Conservation (phyloP, 2,888 invertebrate genomes). For the Tachina lurida region DNA sequence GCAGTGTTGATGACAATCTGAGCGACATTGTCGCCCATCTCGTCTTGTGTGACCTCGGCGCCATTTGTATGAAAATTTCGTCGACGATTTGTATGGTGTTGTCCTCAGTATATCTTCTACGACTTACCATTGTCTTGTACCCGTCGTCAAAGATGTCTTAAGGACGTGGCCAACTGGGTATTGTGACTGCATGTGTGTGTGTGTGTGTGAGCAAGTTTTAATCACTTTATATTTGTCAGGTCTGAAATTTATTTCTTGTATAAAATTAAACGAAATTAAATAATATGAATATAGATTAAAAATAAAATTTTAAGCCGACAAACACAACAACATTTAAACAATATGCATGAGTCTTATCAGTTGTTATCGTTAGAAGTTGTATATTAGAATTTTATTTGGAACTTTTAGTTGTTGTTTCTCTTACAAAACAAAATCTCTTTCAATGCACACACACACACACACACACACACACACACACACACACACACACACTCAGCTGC, state of each 20-base stretch:
- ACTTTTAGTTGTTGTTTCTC: conserved; percentile 16
- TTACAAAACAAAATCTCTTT: background rate
- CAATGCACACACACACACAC: background rate
- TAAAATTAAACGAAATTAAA: conserved; percentile 23
- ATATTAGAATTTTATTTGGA: conserved; percentile 25
- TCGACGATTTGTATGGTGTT: too few relatives aligned
- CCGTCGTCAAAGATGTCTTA: too few relatives aligned
- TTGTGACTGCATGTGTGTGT: background rate
- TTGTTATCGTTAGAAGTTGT: conserved; percentile 52
- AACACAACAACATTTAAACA: background rate
- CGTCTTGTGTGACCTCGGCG: too few relatives aligned
- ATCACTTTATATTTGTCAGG: background rate
- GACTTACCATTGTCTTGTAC: too few relatives aligned
- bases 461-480: too few relatives aligned
- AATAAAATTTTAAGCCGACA: background rate
- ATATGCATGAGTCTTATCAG: conserved; percentile 52
- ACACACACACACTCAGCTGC: too few relatives aligned
- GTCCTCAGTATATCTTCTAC: too few relatives aligned
- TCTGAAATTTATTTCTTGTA: background rate
- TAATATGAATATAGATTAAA: conserved; percentile 40
- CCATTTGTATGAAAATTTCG: too few relatives aligned
- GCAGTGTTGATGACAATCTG: too few relatives aligned
- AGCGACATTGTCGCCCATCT: too few relatives aligned
- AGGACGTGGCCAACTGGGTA: too few relatives aligned
- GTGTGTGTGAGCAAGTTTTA: background rate